Conservation (phyloP, 1,140 invertebrate genomes). For the Notospermus geniculatus region DNA sequence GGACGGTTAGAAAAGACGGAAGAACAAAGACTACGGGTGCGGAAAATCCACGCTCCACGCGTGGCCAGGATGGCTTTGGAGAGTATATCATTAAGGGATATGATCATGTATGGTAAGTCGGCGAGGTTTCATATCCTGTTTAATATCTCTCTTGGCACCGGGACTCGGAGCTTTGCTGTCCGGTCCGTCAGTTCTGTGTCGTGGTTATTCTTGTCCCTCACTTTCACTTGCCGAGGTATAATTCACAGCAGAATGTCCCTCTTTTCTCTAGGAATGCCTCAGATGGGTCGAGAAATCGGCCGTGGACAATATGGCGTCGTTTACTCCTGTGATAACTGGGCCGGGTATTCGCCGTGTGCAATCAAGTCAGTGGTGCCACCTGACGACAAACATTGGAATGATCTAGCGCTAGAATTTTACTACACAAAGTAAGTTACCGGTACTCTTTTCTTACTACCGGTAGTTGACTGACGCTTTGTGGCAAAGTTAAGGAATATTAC, state of each 20-base stretch:
- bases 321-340: conserved; percentile 80
- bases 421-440: conserved; percentile 55
- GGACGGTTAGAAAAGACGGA: conserved; percentile 78
- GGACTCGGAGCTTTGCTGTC: no score
- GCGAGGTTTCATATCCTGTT: neutral
- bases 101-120: conserved; percentile 65
- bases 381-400: conserved; percentile 88
- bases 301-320: conserved; percentile 92
- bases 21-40: conserved; percentile 66
- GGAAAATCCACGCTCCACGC: conserved; percentile 77
- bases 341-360: conserved; percentile 68
- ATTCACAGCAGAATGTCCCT: neutral
- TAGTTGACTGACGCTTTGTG: no score
- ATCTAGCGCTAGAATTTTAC: conserved; percentile 89
- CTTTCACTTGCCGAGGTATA: no score
- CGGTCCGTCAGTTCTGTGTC: no score
- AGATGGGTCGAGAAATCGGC: conserved; percentile 78
- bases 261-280: conserved; percentile 67
- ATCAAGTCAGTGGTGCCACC: conserved; percentile 89
- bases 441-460: no score
- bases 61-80: conserved; percentile 81
- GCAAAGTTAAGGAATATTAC: no score
- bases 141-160: neutral
- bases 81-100: conserved; percentile 79
- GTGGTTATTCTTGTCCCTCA: no score